Conservation (phyloP, 2,113 vertebrate genomes). For the Prochilodus magdalenae region DNA sequence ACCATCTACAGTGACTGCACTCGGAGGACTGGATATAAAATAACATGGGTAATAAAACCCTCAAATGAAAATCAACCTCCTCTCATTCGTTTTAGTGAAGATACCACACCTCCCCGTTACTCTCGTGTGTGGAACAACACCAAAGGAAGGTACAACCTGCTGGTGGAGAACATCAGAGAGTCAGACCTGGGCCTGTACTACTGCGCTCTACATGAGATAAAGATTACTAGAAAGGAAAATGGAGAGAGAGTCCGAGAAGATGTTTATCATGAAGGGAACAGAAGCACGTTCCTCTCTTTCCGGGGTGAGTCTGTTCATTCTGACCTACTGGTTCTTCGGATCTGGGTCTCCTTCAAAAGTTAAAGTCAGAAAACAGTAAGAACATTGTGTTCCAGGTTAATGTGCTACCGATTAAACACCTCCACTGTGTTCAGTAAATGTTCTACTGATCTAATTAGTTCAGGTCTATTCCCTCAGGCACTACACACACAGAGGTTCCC, state of each 20-base stretch:
- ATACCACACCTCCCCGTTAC: not conserved
- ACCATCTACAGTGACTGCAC: not conserved
- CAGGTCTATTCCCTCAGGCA: not conserved
- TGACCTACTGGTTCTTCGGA: not conserved
- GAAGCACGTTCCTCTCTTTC: not conserved
- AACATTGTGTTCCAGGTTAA: not conserved
- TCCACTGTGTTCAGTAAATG: too few species aligned
- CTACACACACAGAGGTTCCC: too few species aligned
- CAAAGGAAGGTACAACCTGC: slow-evolving; percentile 17
- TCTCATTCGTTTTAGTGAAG: not conserved
- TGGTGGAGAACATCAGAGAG: slow-evolving; percentile 38
- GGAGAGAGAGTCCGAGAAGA: not conserved
- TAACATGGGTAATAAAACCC: slow-evolving; percentile 37
- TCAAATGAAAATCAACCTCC: slow-evolving; percentile 25
- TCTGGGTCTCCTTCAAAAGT: not conserved
- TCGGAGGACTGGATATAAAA: fast-evolving
- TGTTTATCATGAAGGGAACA: slow-evolving; percentile 6
- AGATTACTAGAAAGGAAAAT: fast-evolving
- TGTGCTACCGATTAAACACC: too few species aligned
- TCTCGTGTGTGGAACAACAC: not conserved
- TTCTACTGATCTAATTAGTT: not conserved
- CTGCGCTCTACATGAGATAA: slow-evolving; percentile 33
- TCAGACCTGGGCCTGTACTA: slow-evolving; percentile 37
- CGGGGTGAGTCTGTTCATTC: not conserved
- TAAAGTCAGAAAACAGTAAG: not conserved